Evolutionary conservation across 2,113 vertebrate genomes (phyloP).

Genomic region (Psettodes erumei): DNA sequence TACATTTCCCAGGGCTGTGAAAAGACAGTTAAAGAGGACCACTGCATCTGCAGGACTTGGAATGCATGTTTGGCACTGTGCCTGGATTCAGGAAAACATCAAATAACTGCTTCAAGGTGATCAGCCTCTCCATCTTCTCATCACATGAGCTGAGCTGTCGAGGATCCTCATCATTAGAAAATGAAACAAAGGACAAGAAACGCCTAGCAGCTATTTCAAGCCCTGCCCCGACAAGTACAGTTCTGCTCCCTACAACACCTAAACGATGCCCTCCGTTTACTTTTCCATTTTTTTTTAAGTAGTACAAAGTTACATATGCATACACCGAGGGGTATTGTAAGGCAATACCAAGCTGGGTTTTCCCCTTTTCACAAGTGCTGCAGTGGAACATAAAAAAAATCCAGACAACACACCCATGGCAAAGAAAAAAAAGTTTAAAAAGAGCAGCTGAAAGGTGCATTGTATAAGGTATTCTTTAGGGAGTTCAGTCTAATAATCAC

Average conservation of each 20-base stretch:
- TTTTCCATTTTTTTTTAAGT: neutral
- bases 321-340: slow-evolving; percentile 69
- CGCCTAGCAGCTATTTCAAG: slow-evolving; percentile 44
- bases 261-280: too few species aligned
- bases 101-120: slow-evolving; percentile 62
- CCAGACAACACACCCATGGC: slow-evolving; percentile 66
- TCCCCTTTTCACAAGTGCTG: slow-evolving; percentile 65
- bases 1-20: slow-evolving; percentile 4
- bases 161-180: slow-evolving; percentile 45
- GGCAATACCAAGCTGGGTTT: slow-evolving; percentile 74
- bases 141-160: slow-evolving; percentile 52
- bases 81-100: slow-evolving; percentile 60
- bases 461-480: slow-evolving; percentile 73
- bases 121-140: slow-evolving; percentile 56
- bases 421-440: slow-evolving; percentile 52
- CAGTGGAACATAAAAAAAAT: slow-evolving; percentile 70
- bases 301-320: slow-evolving; percentile 64
- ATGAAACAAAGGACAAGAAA: slow-evolving; percentile 60
- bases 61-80: slow-evolving; percentile 61
- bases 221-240: slow-evolving; percentile 55
- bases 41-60: slow-evolving; percentile 48
- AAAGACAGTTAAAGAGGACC: slow-evolving; percentile 28
- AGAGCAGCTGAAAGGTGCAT: slow-evolving; percentile 74
- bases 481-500: slow-evolving; percentile 69
- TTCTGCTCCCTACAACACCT: too few species aligned